phyloP scores from a whole-genome alignment of 2,888 invertebrate species.

The Leucophenga maculata region DNA sequence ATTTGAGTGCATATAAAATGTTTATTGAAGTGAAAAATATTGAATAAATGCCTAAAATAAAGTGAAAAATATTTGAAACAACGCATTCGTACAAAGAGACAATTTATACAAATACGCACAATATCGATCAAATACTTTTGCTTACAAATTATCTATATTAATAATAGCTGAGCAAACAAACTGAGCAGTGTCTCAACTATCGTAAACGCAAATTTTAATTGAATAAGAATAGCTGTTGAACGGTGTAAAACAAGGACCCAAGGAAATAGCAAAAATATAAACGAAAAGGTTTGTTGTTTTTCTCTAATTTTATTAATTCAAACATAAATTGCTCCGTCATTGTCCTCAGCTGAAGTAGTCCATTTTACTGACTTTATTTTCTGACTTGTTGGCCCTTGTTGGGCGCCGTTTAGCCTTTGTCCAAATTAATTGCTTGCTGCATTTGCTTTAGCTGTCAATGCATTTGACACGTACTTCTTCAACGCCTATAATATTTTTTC shows the following conservation, averaged over 20 bases:
- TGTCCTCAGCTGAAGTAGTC: neutral
- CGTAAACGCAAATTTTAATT: too few species aligned
- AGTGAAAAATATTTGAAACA: neutral
- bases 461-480: neutral
- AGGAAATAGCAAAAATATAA: conserved; percentile 15
- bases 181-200: too few species aligned
- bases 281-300: conserved; percentile 50
- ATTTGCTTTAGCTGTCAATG: neutral
- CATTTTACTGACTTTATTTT: neutral
- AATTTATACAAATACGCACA: neutral
- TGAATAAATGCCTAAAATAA: neutral
- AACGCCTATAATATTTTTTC: too few species aligned
- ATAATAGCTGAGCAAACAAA: conserved; percentile 4
- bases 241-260: conserved; percentile 15
- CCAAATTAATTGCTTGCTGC: neutral
- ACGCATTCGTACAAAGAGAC: neutral
- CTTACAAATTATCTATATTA: conserved; percentile 2
- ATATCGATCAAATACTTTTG: conserved; percentile 57
- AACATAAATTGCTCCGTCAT: conserved; percentile 30
- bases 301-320: conserved; percentile 44
- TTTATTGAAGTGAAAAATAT: neutral
- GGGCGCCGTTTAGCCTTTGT: conserved; percentile 12
- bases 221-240: too few species aligned
- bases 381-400: neutral
- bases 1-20: neutral